Evolutionary conservation across 35 echinoderm and acorn worm species (phyloP).

Genomic region (Ophioderma brevispina): DNA sequence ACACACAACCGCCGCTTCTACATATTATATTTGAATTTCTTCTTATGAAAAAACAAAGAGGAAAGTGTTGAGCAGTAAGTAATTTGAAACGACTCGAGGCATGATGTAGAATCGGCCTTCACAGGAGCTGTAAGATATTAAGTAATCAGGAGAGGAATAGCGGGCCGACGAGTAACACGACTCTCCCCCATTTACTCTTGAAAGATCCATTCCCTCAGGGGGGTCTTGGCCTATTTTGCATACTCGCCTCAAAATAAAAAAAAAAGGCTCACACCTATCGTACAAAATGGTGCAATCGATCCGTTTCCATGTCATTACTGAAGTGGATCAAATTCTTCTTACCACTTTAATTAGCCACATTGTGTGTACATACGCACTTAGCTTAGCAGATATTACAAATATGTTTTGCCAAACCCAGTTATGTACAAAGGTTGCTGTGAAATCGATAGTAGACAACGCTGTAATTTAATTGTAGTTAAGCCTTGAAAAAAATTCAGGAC

Average conservation of each 20-base stretch:
- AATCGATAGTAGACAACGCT: too few species aligned
- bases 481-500: too few species aligned
- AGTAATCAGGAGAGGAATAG: not conserved
- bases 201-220: not conserved
- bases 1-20: not conserved
- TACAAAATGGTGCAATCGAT: too few species aligned
- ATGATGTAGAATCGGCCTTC: not conserved
- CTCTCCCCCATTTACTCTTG: not conserved
- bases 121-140: not conserved
- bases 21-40: not conserved
- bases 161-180: not conserved
- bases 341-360: too few species aligned
- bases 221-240: constrained; percentile 3
- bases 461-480: too few species aligned
- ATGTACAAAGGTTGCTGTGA: too few species aligned
- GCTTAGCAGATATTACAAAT: too few species aligned
- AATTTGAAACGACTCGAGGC: not conserved
- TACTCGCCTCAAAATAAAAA: not conserved
- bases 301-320: too few species aligned
- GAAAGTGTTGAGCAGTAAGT: not conserved
- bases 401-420: too few species aligned
- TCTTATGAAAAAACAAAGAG: not conserved
- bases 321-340: too few species aligned
- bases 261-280: too few species aligned
- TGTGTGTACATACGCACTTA: too few species aligned